A percentile compares a stretch with the other conserved stretches of the same genome.
These are phyloP conservation scores for Leuciscus idus DNA, from an alignment of 2,113 vertebrate species.

Conservation along the genomic window DNA sequence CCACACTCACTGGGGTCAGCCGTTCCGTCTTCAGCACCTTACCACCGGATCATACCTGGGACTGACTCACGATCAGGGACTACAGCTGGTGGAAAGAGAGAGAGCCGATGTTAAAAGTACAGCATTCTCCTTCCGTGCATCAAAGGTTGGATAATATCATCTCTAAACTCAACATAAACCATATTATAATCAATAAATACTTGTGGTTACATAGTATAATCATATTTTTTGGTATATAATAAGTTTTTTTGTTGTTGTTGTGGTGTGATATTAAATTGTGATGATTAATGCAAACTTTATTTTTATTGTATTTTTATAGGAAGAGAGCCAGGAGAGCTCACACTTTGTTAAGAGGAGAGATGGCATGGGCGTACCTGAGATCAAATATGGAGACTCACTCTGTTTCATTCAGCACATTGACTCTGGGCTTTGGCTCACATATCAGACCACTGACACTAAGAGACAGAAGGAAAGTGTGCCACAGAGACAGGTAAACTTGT, in stretches of 20 bases:
- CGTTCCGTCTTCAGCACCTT: conserved; percentile 89
- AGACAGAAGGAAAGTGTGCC: conserved; percentile 67
- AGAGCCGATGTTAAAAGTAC: conserved; percentile 87
- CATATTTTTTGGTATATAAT: too few relatives aligned
- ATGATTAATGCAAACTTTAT: background rate
- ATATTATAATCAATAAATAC: background rate
- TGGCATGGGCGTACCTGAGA: conserved; percentile 92
- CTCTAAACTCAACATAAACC: background rate
- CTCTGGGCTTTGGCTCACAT: conserved; percentile 90
- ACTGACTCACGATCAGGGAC: conserved; percentile 84
- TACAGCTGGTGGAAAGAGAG: conserved; percentile 87
- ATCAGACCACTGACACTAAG: conserved; percentile 86
- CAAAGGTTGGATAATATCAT: conserved; percentile 82
- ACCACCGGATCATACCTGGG: conserved; percentile 92
- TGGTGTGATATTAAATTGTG: background rate
- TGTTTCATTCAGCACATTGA: conserved; percentile 91
- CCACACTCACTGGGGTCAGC: conserved; percentile 90
- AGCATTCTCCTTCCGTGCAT: conserved; percentile 89
- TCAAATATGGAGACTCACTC: conserved; percentile 94
- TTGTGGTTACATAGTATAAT: too few relatives aligned
- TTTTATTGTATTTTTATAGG: conserved; percentile 23
- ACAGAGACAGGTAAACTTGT: conserved; percentile 38
- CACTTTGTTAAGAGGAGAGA: conserved; percentile 79
- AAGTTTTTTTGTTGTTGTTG: too few relatives aligned
- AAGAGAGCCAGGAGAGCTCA: conserved; percentile 80